Evolutionary conservation across 2,113 vertebrate genomes (phyloP), one percentile per base, ranked within the genome.

Genomic region (Corythaixoides concolor): DNA sequence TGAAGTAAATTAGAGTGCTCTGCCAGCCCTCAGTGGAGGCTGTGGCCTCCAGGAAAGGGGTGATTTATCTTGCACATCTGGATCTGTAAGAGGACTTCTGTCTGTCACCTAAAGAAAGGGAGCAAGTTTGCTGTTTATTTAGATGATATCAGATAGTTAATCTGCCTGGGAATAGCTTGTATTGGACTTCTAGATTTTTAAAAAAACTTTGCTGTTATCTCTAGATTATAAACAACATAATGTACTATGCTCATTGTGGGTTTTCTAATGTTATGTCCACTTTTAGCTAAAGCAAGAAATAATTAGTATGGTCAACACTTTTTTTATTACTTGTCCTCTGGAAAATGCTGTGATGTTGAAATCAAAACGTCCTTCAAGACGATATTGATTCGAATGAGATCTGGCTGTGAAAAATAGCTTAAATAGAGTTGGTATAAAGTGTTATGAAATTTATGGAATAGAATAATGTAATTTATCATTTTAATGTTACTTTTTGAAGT

Each of bases 341-440:
- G 37, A 92, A 85, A 95, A 76, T 63, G 26, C 66, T 87, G 55
- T 89, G 81, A 89, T 89, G 45, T 75, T 85, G 69, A 92, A 92
- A 89, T 87, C 53, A 76, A 95, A 96, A 87, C 1, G 4, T 85
- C 67, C 49, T 93, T 85, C 84, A 91, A 72, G 80, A 83, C 41
- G 47, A 12, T 76, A 89, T 88, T 94, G 80, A 89, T 94, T 94
- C 93, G 62, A 93, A 93, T 73, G 41, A 82, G 62, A 82, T 73
- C 56, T 0, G 3, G 33, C 47, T 89, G 39, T 95, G 89, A 93
- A 88, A 96, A 96, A 91, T 87, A n/a, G 9, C 41, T 94, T 95
- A 82, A 89, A 76, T 73, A 91, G 41, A 55, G 49, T 66, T 91
- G 66, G 33, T 79, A 81, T 72, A 94, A 95, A 67, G 28, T 0